A percentile compares a stretch with the other conserved stretches of the same genome.
phyloP scores from a whole-genome alignment of 2,888 invertebrate species.

The Drosophila anomalata region DNA sequence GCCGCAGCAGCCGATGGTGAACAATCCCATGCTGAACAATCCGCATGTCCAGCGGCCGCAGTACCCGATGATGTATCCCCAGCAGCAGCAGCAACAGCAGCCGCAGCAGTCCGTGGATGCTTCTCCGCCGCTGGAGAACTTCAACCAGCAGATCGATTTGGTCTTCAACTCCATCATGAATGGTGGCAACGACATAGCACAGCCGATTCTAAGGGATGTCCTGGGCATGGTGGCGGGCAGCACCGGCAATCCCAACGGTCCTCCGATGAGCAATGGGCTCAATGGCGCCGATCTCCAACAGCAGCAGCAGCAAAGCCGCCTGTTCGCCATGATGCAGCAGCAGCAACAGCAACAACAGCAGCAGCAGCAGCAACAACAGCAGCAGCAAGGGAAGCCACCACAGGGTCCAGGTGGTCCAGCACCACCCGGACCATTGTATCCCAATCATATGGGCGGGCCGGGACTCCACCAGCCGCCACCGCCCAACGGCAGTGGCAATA shows the following conservation, averaged over 20 bases:
- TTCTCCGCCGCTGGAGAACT: constrained; percentile 76
- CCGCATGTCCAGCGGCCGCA: constrained; percentile 63
- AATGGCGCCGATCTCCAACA: constrained; percentile 67
- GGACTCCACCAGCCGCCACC: constrained; percentile 36
- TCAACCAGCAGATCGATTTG: constrained; percentile 84
- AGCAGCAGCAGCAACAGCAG: constrained; percentile 62
- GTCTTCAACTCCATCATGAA: constrained; percentile 84
- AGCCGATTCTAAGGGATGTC: constrained; percentile 82
- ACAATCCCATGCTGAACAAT: constrained; percentile 56
- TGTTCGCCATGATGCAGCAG: constrained; percentile 67
- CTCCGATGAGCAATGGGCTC: constrained; percentile 57
- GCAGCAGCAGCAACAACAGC: constrained; percentile 40
- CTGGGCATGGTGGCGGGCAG: constrained; percentile 81
- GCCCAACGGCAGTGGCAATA: constrained; percentile 35
- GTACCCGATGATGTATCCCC: constrained; percentile 66
- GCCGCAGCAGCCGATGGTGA: constrained; percentile 57
- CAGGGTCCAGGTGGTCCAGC: constrained; percentile 28
- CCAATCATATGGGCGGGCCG: constrained; percentile 44
- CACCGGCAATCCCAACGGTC: constrained; percentile 37
- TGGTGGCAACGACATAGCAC: constrained; percentile 82
- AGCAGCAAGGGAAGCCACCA: constrained; percentile 41
- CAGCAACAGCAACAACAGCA: constrained; percentile 47
- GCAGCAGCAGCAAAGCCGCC: constrained; percentile 65
- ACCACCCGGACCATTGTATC: constrained; percentile 50
- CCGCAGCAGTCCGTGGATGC: constrained; percentile 70